Evolutionary conservation across 53 echinoderm and acorn worm species (phyloP), one percentile per base, ranked within the genome.

Genomic region (Antedon mediterranea): DNA sequence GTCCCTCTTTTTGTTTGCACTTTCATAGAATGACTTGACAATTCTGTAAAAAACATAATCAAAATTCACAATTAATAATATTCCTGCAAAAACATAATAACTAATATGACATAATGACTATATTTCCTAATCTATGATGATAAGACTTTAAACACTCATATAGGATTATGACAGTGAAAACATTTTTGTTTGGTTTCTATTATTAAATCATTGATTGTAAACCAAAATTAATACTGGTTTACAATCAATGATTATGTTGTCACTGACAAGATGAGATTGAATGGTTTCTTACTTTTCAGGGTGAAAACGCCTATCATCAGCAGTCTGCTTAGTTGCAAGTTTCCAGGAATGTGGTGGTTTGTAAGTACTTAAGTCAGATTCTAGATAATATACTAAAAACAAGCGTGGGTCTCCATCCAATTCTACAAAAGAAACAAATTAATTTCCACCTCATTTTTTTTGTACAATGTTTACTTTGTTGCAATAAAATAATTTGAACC

Each of bases 291-390:
- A 89, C 89, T 86, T 80, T 71, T 83, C 34, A 18, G 89, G 86
- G 4, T 83, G 83, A 31, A 75, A 28, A 26, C 77, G 80, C 30
- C 37, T 82, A 26, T 89, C 86, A 33, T 80, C 80, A 30, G 57
- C 30, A 0, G 89, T 86, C 28, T 32, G 28, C 23, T 81, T 80
- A 28, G 76, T 32, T 0, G 86, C 82, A 30, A 80, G 74, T 43
- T 83, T 77, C 89, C 89, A 89, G 18, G 76, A 34, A 30, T 28
- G 41, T 0, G 89, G 89, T 29, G 43, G 43, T 41, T 79, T 32
- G 78, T 86, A 89, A 37, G 43, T 71, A 57, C 89, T 83, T 83
- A 89, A 89, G 32, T 89, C 89, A 78, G 15, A 37, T 77, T 83
- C 79, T 43, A 83, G 73, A 78, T 86, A 89, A 71, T 83, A 86